Evolutionary conservation across 2,797 vertebrate genomes (phyloP).

Genomic region (Pangasius krempfi): DNA sequence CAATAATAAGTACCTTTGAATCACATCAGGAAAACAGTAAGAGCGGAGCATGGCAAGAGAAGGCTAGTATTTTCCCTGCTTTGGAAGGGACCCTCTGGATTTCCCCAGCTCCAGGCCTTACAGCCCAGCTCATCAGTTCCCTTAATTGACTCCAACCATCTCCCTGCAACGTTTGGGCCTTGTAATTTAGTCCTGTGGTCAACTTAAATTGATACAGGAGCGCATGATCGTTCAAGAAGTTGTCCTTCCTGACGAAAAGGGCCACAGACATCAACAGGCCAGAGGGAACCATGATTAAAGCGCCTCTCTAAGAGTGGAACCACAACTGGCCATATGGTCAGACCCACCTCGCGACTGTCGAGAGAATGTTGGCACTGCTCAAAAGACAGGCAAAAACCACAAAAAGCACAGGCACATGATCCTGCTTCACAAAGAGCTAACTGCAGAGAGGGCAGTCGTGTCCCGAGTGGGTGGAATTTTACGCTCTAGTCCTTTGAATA

Average conservation of each 20-base stretch:
- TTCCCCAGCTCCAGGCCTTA: constrained; percentile 20
- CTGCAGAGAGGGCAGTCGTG: constrained; percentile 33
- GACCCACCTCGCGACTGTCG: constrained; percentile 30
- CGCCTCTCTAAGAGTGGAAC: constrained; percentile 55
- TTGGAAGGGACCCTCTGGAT: constrained; percentile 10
- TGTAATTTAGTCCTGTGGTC: constrained; percentile 78
- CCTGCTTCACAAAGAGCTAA: constrained; percentile 26
- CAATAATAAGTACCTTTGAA: constrained; percentile 43
- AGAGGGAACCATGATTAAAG: constrained; percentile 48
- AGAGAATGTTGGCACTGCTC: constrained; percentile 34
- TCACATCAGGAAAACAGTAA: constrained; percentile 28
- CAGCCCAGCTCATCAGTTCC: constrained; percentile 26
- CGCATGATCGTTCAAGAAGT: constrained; percentile 75
- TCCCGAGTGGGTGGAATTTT: constrained; percentile 31
- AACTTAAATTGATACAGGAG: constrained; percentile 69
- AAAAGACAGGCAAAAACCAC: constrained; percentile 24
- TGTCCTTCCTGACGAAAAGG: constrained; percentile 61
- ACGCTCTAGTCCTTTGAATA: constrained; percentile 5
- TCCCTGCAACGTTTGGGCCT: constrained; percentile 67
- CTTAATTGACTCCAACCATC: constrained; percentile 42
- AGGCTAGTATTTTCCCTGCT: not conserved
- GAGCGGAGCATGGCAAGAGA: not conserved
- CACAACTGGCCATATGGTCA: constrained; percentile 51
- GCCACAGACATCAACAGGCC: constrained; percentile 62
- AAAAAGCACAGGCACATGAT: constrained; percentile 23